A percentile compares a stretch with the other conserved stretches of the same genome.
These are phyloP conservation scores for Caenorhabditis wallacei DNA, from an alignment of 2,888 invertebrate species.

Conservation along the genomic window DNA sequence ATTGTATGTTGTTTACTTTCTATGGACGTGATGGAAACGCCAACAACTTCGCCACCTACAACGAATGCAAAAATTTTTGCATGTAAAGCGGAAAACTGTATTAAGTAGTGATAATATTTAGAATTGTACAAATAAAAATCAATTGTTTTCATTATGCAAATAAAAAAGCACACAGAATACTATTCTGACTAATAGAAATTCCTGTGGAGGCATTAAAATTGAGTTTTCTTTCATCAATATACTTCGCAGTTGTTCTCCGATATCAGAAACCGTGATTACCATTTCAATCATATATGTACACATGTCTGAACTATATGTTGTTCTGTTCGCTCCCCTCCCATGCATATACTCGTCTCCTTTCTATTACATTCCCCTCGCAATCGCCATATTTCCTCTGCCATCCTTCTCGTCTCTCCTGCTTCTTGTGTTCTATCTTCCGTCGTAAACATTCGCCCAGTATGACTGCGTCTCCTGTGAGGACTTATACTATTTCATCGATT, in stretches of 20 bases:
- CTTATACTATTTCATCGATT: background rate
- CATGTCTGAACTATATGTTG: background rate
- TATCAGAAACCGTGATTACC: no score
- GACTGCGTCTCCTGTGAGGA: background rate
- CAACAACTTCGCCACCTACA: conserved; percentile 81
- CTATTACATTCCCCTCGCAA: background rate
- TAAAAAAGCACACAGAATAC: no score
- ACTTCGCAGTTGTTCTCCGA: no score
- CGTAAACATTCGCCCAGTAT: background rate
- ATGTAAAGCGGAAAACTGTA: conserved; percentile 43
- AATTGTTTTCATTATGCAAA: background rate
- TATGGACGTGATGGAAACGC: conserved; percentile 81
- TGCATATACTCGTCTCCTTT: background rate
- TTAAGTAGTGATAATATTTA: background rate
- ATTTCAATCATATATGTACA: background rate
- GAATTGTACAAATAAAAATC: no score
- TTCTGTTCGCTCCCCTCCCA: background rate
- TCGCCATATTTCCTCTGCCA: background rate
- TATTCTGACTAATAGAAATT: no score
- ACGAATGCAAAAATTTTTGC: conserved; percentile 81
- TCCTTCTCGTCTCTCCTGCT: background rate
- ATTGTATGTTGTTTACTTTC: conserved; percentile 82
- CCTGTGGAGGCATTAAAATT: no score
- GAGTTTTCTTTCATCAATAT: no score
- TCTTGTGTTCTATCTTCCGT: background rate